These are phyloP conservation scores for Dilophus febrilis DNA, from an alignment of 2,888 invertebrate genomes.

Conservation along the genomic window DNA sequence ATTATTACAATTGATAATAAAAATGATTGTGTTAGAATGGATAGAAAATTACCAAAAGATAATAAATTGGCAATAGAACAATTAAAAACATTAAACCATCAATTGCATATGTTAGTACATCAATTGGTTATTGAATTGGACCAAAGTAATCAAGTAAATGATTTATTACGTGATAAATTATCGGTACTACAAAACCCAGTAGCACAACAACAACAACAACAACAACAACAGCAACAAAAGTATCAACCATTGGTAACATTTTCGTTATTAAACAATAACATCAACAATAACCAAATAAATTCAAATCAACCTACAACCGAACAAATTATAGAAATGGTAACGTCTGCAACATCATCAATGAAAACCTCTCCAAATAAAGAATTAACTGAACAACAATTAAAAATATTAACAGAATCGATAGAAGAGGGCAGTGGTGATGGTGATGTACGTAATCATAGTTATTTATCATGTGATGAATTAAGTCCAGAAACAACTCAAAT, in stretches of 20 bases:
- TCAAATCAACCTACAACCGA: neutral
- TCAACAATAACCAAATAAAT: neutral
- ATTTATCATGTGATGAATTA: slow-evolving; percentile 3
- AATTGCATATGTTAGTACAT: slow-evolving; percentile 38
- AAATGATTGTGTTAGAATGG: slow-evolving; percentile 15
- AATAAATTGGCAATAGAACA: slow-evolving; percentile 47
- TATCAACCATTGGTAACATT: no score
- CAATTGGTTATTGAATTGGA: slow-evolving; percentile 46
- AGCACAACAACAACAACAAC: no score
- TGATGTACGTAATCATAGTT: neutral
- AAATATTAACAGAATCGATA: neutral
- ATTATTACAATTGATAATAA: slow-evolving; percentile 13
- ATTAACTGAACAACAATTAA: neutral
- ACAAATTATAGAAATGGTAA: neutral
- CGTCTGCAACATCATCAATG: neutral
- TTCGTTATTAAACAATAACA: slow-evolving; percentile 11
- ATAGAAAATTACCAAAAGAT: slow-evolving; percentile 41
- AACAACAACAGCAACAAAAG: no score
- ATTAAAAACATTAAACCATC: slow-evolving; percentile 43
- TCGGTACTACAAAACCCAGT: no score
- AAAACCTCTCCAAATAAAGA: neutral
- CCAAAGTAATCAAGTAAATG: slow-evolving; percentile 45
- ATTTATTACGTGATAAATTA: slow-evolving; percentile 32
- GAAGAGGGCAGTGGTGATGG: neutral
- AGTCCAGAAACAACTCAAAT: slow-evolving; percentile 20